Conservation (phyloP, 2,888 invertebrate species). For the Disparrhopalites patrizii region DNA sequence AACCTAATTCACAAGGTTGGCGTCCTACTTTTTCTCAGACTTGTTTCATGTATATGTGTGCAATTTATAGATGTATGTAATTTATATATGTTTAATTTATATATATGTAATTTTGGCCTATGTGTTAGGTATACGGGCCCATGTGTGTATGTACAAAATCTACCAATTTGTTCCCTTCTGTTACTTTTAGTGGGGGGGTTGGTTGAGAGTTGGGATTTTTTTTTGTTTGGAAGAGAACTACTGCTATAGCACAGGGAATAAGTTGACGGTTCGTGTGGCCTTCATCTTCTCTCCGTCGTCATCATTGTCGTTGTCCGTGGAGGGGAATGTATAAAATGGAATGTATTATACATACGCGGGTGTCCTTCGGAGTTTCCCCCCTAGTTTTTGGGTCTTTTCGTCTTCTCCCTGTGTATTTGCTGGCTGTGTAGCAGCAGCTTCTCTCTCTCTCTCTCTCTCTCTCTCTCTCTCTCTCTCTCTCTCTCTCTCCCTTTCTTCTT, state of each 20-base stretch:
- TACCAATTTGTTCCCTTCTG: conserved; percentile 19
- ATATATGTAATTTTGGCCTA: not conserved
- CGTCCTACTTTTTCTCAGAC: conserved; percentile 24
- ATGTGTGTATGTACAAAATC: too few species aligned
- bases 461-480: too few species aligned
- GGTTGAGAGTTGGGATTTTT: conserved; percentile 10
- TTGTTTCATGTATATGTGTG: not conserved
- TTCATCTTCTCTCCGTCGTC: conserved; percentile 18
- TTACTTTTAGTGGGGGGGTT: too few species aligned
- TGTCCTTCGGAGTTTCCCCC: not conserved
- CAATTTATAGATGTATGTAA: not conserved
- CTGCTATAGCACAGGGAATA: not conserved
- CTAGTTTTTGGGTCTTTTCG: not conserved
- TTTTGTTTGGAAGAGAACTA: too few species aligned
- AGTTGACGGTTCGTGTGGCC: conserved; percentile 11
- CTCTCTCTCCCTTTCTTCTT: too few species aligned
- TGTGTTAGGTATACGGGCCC: too few species aligned
- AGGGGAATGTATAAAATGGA: not conserved
- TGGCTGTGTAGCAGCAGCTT: too few species aligned
- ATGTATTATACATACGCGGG: not conserved
- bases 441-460: too few species aligned
- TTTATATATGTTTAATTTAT: not conserved
- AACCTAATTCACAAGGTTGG: conserved; percentile 94
- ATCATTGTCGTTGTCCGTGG: not conserved
- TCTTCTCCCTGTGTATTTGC: too few species aligned